Evolutionary conservation across 2,888 invertebrate species (phyloP), one percentile per base, ranked within the genome.

Genomic region (Drosophila dives): DNA sequence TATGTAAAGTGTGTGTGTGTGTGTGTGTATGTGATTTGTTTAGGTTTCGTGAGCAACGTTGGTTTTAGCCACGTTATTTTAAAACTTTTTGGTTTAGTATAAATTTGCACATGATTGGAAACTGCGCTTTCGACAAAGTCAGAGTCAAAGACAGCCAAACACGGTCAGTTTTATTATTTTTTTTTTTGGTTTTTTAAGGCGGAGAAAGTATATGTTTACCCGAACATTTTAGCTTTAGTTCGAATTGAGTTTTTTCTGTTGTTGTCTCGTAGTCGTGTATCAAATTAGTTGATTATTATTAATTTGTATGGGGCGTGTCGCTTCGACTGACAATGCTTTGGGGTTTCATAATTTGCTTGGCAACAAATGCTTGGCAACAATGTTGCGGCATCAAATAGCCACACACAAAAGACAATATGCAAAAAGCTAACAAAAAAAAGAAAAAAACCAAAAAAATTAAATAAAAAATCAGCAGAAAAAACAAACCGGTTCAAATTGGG

Each of bases 401-500:
- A 42, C 33, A 42, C 20, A 38, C 38, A n/a, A 61, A 62, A 79
- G 33, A 74, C 75, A 64, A 75, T 75, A 55, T 63, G 64, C 75
- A 62, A 75, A 80, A 56, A 29, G 32, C 33, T 36, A 60, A 72
- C 45, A 60, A 70, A 49, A 67, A 68, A 64, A 42, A 33, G 55
- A 20, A 33, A 42, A 55, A 65, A 48, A 63, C 70, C 23, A 23
- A 64, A 45, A 38, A 68, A 68, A 60, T 49, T n/a, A 51, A 32
- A 51, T 29, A 51, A 32, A 29, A 51, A n/a, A 64, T 23, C 53
- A 75, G 68, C 38, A 67, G 58, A 67, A 72, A 66, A 79, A 72
- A 73, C 60, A 91, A 90, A 91, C 90, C 90, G 90, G 90, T 90
- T 90, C 86, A 81, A 90, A 90, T 83, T 90, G 91, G 90, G 90